Evolutionary conservation across 1,140 invertebrate genomes (phyloP).

Genomic region (Achroia grisella): DNA sequence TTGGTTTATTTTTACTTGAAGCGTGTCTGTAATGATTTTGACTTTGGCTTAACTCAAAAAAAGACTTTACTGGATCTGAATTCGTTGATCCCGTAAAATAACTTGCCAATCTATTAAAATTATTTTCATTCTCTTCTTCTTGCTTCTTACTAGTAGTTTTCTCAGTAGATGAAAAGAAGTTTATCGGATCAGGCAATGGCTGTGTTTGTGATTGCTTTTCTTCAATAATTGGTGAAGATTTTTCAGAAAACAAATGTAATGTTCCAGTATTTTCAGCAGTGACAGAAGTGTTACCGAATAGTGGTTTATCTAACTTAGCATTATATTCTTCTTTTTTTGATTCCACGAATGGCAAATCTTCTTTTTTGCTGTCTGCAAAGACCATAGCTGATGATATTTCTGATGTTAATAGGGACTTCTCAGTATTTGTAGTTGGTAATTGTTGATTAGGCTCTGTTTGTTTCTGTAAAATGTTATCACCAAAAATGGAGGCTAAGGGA

Average conservation of each 20-base stretch:
- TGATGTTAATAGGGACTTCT: too few relatives aligned
- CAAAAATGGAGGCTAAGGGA: background rate
- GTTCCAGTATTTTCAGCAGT: too few relatives aligned
- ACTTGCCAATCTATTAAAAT: constrained; percentile 51
- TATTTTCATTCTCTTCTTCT: constrained; percentile 18
- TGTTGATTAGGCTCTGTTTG: too few relatives aligned
- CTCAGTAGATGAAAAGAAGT: constrained; percentile 30
- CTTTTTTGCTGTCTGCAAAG: too few relatives aligned
- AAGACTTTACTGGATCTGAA: constrained; percentile 57
- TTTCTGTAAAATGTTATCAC: background rate
- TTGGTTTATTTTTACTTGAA: constrained; percentile 5
- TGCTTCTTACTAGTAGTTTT: background rate
- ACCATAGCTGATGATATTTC: too few relatives aligned
- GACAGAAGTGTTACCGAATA: too few relatives aligned
- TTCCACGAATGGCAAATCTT: too few relatives aligned
- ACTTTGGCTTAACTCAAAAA: constrained; percentile 68
- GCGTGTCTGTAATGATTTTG: constrained; percentile 59
- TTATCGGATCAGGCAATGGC: constrained; percentile 35
- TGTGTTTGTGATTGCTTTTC: background rate
- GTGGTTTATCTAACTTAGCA: too few relatives aligned
- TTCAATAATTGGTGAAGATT: background rate
- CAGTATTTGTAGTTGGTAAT: too few relatives aligned
- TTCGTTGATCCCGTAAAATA: constrained; percentile 46
- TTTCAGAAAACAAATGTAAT: background rate
- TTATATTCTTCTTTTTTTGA: too few relatives aligned